These are phyloP conservation scores for Microctenopoma stevenorrisi DNA, from an alignment of 2,797 vertebrate species.

Conservation along the genomic window DNA sequence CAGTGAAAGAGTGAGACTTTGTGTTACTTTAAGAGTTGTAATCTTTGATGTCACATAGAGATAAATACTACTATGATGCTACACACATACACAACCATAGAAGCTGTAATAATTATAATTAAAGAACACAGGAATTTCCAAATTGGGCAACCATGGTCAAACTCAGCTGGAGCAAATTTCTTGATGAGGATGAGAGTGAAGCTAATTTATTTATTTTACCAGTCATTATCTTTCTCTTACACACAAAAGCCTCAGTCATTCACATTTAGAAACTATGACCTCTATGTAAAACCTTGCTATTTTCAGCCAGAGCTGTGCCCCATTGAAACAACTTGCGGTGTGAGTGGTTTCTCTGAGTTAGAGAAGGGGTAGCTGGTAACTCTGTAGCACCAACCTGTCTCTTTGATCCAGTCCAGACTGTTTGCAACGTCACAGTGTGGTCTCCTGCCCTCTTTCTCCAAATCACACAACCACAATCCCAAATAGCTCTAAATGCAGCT, in stretches of 20 bases:
- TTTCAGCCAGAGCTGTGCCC: constrained; percentile 62
- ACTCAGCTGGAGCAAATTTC: constrained; percentile 10
- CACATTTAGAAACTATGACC: constrained; percentile 63
- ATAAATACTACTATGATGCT: constrained; percentile 34
- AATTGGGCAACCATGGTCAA: constrained; percentile 11
- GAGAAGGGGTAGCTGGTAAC: constrained; percentile 41
- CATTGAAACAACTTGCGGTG: constrained; percentile 74
- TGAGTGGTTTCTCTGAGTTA: constrained; percentile 56
- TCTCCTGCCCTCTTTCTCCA: constrained; percentile 72
- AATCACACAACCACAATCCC: constrained; percentile 76
- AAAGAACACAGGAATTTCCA: constrained; percentile 9
- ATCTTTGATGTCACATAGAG: constrained; percentile 53
- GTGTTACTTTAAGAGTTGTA: constrained; percentile 9
- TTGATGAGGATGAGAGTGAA: constrained; percentile 14
- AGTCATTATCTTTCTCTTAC: constrained; percentile 4
- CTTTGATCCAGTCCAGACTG: constrained; percentile 82
- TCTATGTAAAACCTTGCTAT: constrained; percentile 75
- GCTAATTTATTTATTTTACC: constrained; percentile 19
- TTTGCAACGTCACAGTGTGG: constrained; percentile 75
- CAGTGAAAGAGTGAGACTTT: constrained; percentile 32
- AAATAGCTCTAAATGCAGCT: constrained; percentile 76
- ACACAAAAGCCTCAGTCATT: constrained; percentile 58
- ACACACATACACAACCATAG: constrained; percentile 17
- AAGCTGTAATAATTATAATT: constrained; percentile 6
- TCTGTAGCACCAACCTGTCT: constrained; percentile 64